These are phyloP conservation scores for Megaleporinus macrocephalus DNA, from an alignment of 2,113 vertebrate species.

Conservation along the genomic window DNA sequence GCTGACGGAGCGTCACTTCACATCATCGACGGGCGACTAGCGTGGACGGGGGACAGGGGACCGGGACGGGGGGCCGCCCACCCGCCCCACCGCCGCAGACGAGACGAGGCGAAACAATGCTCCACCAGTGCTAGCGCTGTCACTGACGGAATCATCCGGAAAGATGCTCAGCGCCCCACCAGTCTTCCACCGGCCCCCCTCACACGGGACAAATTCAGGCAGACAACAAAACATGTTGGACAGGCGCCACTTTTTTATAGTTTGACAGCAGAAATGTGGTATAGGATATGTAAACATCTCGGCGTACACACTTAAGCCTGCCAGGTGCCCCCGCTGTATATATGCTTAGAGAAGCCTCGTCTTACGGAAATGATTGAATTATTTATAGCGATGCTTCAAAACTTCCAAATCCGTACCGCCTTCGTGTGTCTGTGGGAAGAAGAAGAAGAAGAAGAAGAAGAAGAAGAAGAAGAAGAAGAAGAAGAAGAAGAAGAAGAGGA, in stretches of 20 bases:
- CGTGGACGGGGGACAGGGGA: slow-evolving; percentile 46
- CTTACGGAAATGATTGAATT: background rate
- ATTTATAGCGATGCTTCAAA: too few species aligned
- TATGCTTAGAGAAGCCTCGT: background rate
- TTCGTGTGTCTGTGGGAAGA: too few species aligned
- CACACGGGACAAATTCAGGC: slow-evolving; percentile 32
- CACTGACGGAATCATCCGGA: slow-evolving; percentile 58
- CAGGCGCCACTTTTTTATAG: slow-evolving; percentile 20
- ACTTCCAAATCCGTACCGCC: too few species aligned
- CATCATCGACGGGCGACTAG: slow-evolving; percentile 56
- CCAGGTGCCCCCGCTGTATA: background rate
- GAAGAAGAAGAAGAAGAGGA: too few species aligned
- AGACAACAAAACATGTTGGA: slow-evolving; percentile 1
- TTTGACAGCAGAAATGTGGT: slow-evolving; percentile 45
- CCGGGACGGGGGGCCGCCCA: slow-evolving; percentile 51
- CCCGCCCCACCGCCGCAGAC: slow-evolving; percentile 49
- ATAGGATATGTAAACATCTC: slow-evolving; percentile 48
- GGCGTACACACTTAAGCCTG: background rate
- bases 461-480: too few species aligned
- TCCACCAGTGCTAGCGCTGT: slow-evolving; percentile 43
- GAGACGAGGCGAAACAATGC: slow-evolving; percentile 56
- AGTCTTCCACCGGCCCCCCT: slow-evolving; percentile 38
- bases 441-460: too few species aligned
- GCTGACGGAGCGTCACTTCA: slow-evolving; percentile 63
- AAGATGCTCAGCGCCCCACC: slow-evolving; percentile 52